Evolutionary conservation across 1,140 invertebrate genomes (phyloP), one percentile per base, ranked within the genome.

Genomic region (Drosophila equinoxialis): DNA sequence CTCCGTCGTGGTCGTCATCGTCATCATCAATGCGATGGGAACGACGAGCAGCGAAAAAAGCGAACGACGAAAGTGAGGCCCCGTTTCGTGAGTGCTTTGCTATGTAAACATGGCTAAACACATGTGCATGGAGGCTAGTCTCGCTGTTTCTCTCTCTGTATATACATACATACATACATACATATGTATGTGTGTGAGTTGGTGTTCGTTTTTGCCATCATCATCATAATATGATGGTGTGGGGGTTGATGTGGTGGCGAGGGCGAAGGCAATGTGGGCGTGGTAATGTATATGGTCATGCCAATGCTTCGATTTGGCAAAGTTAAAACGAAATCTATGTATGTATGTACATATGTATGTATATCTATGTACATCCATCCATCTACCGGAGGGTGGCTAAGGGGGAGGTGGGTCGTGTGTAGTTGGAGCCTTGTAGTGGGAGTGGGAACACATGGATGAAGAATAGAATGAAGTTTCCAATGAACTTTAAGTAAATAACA

Each of bases 51-150:
- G 51, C 57, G 68, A 37, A 82, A 63, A 63, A 61, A 62, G 60
- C 66, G 65, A 72, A 65, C 37, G 60, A 45, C 48, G 37, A 55
- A 66, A 63, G 74, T 74, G 65, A 84, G 84, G 83, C 84, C 84
- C 83, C 83, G 83, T 74, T 89, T 89, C 84, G 73, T 77, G 59
- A 62, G 68, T 70, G 72, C 84, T 80, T 89, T 89, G 80, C 77
- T 87, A 83, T 89, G 77, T 87, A 87, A 87, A 77, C 83, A 90
- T 65, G 65, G 61, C 81, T 81, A 85, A 80, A 62, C 71, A 73
- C 68, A 73, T 72, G 62, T 77, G 54, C 57, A 39, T 74, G 58
- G 65, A 65, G 81, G 69, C 64, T 51, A 70, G 37, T 39, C 37
- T 39, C 11, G 7, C 35, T 37, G 7, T 8, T 11, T 37, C 35